Evolutionary conservation across 1,140 invertebrate species (phyloP), one percentile per base, ranked within the genome.

Genomic region (Psilanteris sp.): DNA sequence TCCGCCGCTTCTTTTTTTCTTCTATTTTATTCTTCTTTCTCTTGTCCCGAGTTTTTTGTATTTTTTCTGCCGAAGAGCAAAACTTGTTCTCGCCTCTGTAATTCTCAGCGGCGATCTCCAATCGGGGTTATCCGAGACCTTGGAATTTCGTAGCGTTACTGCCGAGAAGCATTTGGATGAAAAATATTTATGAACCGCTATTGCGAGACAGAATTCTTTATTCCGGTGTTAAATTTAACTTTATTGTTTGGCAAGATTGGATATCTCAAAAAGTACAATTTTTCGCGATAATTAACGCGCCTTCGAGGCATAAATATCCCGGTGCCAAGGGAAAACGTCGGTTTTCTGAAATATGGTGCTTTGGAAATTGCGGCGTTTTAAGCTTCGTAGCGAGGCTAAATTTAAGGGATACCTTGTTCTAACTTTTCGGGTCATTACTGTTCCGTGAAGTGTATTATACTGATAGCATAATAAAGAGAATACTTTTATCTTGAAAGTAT

Each of bases 11-110:
- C 16, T 50, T 48, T 59, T 44, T 59, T 54, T 43, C 10, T 52
- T 67, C 67, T 29, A 31, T 46, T 14, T 72, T 34, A 27, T 67
- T 66, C 50, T 54, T 55, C n/a, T 50, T 57, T 62, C 59, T 55
- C 43, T 61, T 57, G 46, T 43, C 18, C 14, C 6, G 13, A 43
- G 13, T 54, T 50, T 41, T 55, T 39, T 68, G 15, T 66, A 32
- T 18, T 59, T 75, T 72, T 67, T 75, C 39, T 66, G 15, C 18
- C 55, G 27, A 50, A 59, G 52, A 71, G 9, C 10, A 75, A 64
- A 76, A 76, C 73, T 76, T 71, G 66, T 76, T 76, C 64, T 76
- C 66, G 66, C 73, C 66, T 71, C 73, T 76, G 73, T 76, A 76
- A 76, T 76, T 76, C 73, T 52, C 64, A 52, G 18, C 52, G 50